phyloP scores from a whole-genome alignment of 2,113 vertebrate species.

The Hippopotamus amphibius region DNA sequence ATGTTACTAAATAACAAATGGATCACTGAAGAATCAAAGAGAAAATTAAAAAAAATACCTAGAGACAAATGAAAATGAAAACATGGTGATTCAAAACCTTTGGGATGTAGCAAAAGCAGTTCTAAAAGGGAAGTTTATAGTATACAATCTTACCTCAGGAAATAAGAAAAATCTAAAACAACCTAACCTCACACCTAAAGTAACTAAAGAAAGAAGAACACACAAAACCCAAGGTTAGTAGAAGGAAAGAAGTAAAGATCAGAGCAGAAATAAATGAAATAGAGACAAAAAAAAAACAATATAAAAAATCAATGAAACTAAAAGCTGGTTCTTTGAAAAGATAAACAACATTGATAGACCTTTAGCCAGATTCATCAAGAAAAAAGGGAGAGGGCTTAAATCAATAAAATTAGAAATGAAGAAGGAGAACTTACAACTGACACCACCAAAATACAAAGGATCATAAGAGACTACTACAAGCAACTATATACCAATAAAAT shows the following conservation, averaged over 20 bases:
- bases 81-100: rapidly evolving
- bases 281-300: neutral
- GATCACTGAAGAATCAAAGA: neutral
- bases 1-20: neutral
- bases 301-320: neutral
- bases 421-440: neutral
- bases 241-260: neutral
- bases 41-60: neutral
- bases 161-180: neutral
- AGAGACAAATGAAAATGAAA: neutral
- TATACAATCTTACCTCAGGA: neutral
- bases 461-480: neutral
- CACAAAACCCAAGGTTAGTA: neutral
- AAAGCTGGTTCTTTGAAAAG: neutral
- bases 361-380: neutral
- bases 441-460: neutral
- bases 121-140: neutral
- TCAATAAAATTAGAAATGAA: neutral
- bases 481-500: neutral
- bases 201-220: neutral
- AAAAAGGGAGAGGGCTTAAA: neutral
- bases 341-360: neutral
- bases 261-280: neutral
- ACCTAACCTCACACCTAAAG: neutral
- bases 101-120: neutral